A percentile compares a stretch with the other conserved stretches of the same genome.
These are phyloP conservation scores for Dinocampus coccinellae DNA, from an alignment of 2,888 invertebrate genomes.

Conservation along the genomic window DNA sequence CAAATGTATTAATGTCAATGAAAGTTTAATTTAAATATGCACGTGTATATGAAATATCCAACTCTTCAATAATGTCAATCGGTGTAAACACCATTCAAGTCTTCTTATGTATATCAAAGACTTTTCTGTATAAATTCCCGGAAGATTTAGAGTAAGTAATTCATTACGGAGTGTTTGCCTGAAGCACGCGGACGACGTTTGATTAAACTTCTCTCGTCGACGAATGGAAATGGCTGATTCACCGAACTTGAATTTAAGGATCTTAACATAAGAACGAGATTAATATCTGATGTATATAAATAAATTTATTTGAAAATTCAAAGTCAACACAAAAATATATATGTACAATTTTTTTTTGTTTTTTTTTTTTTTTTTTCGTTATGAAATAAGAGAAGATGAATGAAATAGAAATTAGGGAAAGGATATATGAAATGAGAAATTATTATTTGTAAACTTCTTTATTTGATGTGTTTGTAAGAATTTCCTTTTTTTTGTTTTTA, in stretches of 20 bases:
- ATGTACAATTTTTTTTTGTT: too few relatives aligned
- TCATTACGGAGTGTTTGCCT: constrained; percentile 55
- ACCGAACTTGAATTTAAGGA: constrained; percentile 24
- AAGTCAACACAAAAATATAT: constrained; percentile 10
- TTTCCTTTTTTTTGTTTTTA: too few relatives aligned
- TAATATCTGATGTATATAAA: constrained; percentile 42
- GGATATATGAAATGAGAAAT: not conserved
- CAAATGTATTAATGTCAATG: too few relatives aligned
- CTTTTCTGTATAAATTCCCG: not conserved
- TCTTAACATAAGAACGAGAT: constrained; percentile 14
- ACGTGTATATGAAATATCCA: not conserved
- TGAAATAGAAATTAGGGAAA: not conserved
- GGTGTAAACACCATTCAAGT: not conserved
- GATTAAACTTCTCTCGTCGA: constrained; percentile 42
- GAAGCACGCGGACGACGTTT: constrained; percentile 38
- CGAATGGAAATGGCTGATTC: constrained; percentile 42
- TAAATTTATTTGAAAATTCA: constrained; percentile 35
- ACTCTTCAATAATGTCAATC: not conserved
- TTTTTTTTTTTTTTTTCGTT: not conserved
- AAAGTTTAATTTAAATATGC: too few relatives aligned
- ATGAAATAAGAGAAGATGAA: not conserved
- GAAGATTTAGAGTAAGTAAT: constrained; percentile 48
- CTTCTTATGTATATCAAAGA: constrained; percentile 7
- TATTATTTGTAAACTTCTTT: not conserved
- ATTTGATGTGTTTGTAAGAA: too few relatives aligned